A percentile compares a stretch with the other conserved stretches of the same genome.
Conservation (phyloP, 2,113 vertebrate genomes). For the Eurystomus gularis region DNA sequence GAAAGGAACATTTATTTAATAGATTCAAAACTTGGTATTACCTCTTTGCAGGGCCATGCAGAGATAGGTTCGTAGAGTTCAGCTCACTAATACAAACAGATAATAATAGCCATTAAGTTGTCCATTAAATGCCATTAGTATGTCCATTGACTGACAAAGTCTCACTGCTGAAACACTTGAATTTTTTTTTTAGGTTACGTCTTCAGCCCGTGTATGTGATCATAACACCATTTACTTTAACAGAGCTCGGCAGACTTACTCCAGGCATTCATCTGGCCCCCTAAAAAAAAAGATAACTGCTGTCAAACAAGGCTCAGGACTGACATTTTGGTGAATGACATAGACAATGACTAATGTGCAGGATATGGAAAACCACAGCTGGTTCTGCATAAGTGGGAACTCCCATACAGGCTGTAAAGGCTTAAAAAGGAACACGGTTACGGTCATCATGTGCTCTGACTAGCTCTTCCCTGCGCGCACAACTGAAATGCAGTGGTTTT, state of each 20-base stretch:
- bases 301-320: neutral
- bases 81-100: neutral
- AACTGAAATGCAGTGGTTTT: neutral
- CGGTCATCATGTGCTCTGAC: neutral
- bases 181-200: neutral
- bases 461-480: neutral
- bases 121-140: slow-evolving; percentile 32
- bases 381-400: neutral
- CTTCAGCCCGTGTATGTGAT: neutral
- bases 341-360: neutral
- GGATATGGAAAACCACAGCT: neutral
- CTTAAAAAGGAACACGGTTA: neutral
- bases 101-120: slow-evolving; percentile 35
- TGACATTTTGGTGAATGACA: neutral
- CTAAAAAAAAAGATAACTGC: neutral
- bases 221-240: neutral
- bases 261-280: neutral
- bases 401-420: neutral
- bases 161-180: neutral
- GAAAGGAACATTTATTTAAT: neutral
- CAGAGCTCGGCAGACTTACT: neutral
- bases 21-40: neutral
- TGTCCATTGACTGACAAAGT: neutral
- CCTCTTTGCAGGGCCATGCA: neutral
- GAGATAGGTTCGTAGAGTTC: neutral